Conservation (phyloP, 2,888 invertebrate genomes). For the Pachymerium ferrugineum region DNA sequence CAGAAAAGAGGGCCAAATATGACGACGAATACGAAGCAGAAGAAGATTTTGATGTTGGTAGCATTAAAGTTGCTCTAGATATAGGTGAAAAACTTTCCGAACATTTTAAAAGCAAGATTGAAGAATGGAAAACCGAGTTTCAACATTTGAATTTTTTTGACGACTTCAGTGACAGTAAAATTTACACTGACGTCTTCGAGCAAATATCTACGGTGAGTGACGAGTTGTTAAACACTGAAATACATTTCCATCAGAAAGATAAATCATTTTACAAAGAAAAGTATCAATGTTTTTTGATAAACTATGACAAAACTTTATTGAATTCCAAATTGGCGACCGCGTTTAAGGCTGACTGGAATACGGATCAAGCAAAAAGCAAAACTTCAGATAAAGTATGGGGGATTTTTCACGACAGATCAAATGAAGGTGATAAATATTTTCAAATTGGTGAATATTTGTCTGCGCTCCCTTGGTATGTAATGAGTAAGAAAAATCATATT, state of each 20-base stretch:
- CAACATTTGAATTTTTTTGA: background rate
- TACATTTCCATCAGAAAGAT: background rate
- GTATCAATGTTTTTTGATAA: background rate
- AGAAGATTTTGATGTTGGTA: background rate
- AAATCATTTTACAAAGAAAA: background rate
- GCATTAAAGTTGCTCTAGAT: background rate
- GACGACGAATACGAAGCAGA: background rate
- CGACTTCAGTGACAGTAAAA: background rate
- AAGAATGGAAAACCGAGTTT: background rate
- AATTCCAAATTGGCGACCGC: background rate
- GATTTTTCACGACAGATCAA: background rate
- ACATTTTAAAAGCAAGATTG: background rate
- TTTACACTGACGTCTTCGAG: background rate
- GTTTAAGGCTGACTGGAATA: background rate
- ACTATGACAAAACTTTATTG: background rate
- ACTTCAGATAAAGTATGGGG: background rate
- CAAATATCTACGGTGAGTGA: background rate
- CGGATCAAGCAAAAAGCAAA: background rate
- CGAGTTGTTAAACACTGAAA: background rate
- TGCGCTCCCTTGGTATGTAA: background rate
- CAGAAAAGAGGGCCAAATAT: background rate
- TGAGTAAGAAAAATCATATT: background rate
- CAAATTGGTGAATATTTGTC: background rate
- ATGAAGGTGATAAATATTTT: background rate
- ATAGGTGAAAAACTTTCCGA: background rate